Percentiles rank a stretch among this genome's conserved stretches.
phyloP scores from a whole-genome alignment of 2,113 vertebrate species.

The Haliaeetus leucogaster region DNA sequence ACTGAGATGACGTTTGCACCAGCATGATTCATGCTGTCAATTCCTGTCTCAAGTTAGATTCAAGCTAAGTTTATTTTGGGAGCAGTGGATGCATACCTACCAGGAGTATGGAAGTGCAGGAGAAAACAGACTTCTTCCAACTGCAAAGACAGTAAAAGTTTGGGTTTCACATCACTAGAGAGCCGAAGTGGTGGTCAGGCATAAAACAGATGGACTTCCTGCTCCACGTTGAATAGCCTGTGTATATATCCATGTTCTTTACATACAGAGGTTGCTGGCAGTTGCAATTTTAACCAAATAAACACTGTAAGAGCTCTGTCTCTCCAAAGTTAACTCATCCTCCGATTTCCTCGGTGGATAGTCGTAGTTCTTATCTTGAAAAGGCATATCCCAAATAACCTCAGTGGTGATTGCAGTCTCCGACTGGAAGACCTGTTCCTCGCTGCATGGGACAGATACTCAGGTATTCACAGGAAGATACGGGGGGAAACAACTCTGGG shows the following conservation, averaged over 20 bases:
- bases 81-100: neutral
- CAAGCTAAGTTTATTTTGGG: constrained; percentile 18
- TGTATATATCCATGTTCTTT: accelerated
- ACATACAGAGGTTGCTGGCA: neutral
- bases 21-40: constrained; percentile 39
- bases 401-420: neutral
- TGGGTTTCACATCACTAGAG: neutral
- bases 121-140: neutral
- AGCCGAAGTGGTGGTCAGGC: neutral
- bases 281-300: neutral
- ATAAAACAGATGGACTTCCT: neutral
- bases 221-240: accelerated
- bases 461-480: neutral
- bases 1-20: constrained; percentile 19
- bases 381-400: neutral
- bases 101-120: neutral
- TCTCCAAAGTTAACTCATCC: neutral
- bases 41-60: neutral
- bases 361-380: neutral
- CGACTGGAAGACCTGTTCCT: neutral
- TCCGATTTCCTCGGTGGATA: neutral
- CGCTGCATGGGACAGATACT: too few relatives aligned
- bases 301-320: neutral
- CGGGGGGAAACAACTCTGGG: neutral
- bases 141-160: neutral